Evolutionary conservation across 2,888 invertebrate species (phyloP).

Genomic region (Caenorhabditis uteleia): DNA sequence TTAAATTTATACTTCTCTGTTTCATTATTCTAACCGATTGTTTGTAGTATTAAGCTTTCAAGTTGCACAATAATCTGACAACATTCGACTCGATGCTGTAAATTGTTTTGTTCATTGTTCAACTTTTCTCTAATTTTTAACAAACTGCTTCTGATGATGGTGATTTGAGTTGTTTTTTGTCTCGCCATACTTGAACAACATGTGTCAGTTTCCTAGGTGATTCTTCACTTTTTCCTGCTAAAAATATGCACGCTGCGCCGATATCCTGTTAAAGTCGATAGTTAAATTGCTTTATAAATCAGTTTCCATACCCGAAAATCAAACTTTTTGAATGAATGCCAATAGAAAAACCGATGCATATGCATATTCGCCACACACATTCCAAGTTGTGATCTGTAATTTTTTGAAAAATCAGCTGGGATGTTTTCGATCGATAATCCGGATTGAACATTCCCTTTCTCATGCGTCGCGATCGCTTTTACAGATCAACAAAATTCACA

Average conservation of each 20-base stretch:
- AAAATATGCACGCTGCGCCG: conserved; percentile 90
- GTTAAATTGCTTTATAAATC: background rate
- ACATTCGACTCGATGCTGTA: conserved; percentile 77
- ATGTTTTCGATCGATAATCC: too few relatives aligned
- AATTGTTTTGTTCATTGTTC: too few relatives aligned
- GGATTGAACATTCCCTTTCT: too few relatives aligned
- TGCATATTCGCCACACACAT: conserved; percentile 97
- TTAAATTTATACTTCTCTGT: background rate
- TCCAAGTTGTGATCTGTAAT: conserved; percentile 23
- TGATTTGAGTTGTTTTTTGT: conserved; percentile 79
- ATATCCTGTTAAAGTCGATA: conserved; percentile 76
- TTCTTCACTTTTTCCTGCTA: conserved; percentile 98
- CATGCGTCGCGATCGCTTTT: too few relatives aligned
- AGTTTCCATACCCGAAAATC: conserved; percentile 72
- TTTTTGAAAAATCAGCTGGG: background rate
- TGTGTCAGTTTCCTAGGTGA: conserved; percentile 95
- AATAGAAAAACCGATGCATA: conserved; percentile 98
- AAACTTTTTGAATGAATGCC: conserved; percentile 93
- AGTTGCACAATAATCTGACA: conserved; percentile 93
- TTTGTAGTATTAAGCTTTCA: conserved; percentile 94
- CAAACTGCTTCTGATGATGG: conserved; percentile 12
- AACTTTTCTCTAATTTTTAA: too few relatives aligned
- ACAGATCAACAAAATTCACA: too few relatives aligned
- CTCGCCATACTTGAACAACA: conserved; percentile 89
- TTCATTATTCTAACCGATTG: conserved; percentile 76